These are phyloP conservation scores for Choreutis nemorana DNA, from an alignment of 2,888 invertebrate genomes.

Conservation along the genomic window DNA sequence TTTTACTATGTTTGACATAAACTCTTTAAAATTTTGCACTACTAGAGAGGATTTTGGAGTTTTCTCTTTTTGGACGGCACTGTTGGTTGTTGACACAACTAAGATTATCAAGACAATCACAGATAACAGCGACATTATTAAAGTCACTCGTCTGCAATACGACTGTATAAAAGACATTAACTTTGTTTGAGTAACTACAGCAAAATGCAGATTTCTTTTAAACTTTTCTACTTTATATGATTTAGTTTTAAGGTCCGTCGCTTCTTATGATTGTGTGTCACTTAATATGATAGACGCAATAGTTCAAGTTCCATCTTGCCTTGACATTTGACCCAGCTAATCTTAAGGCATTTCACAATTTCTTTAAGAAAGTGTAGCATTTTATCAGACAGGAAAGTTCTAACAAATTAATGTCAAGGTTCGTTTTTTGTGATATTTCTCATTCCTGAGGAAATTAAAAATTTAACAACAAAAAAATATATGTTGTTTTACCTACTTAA, in stretches of 20 bases:
- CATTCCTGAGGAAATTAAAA: no score
- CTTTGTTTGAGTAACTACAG: constrained; percentile 14
- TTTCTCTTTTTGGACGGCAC: constrained; percentile 23
- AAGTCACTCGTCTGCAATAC: constrained; percentile 19
- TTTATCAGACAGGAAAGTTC: no score
- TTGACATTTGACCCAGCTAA: constrained; percentile 61
- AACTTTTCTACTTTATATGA: constrained; percentile 25
- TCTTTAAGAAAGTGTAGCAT: no score
- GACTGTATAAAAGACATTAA: constrained; percentile 35
- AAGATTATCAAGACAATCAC: constrained; percentile 30
- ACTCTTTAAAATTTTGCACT: constrained; percentile 37
- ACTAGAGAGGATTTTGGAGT: constrained; percentile 17
- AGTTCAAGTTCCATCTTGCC: constrained; percentile 23
- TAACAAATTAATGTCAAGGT: no score
- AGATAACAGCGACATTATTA: constrained; percentile 42
- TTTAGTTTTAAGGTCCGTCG: constrained; percentile 32
- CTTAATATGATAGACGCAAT: constrained; percentile 14
- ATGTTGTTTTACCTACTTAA: no score
- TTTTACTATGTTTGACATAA: constrained; percentile 37
- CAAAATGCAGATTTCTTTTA: constrained; percentile 20
- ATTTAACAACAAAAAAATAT: no score
- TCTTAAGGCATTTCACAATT: constrained; percentile 34
- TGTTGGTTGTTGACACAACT: constrained; percentile 28
- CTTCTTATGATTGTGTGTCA: constrained; percentile 32
- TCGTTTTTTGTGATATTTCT: no score